Base-by-base conservation (phyloP, 1,140 invertebrate species). In the Plutomurus gul region DNA sequence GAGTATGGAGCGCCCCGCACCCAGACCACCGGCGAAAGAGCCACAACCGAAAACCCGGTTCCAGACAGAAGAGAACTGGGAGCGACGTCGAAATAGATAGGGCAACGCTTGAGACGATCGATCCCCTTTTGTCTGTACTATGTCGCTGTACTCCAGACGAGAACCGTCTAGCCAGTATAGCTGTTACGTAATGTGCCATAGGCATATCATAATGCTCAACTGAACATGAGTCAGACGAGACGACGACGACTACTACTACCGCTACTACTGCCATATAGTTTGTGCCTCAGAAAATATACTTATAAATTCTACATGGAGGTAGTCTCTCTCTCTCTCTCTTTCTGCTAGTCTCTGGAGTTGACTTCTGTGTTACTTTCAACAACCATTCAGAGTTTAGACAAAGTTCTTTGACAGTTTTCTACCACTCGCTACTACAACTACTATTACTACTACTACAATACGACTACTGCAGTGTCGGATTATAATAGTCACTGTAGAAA, bases 341-440 rank as follows among this genome's bases (percentile, higher is more conserved):
- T 18, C n/a, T 8, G n/a, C 39, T 65, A 36, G 36, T 2, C 25
- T 33, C 56, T 65, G 5, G 25, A 65, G 25, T 65, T 65, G 56
- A 65, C 56, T 65, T 65, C 56, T 65, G 56, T 65, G 30, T 65
- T 65, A 27, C 13, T 65, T 30, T 20, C 30, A 60, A 60, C 51
- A 60, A 60, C 27, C 51, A 60, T 65, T 65, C 25, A 30, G 36
- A 25, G 56, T 65, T 33, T 27, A 65, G 56, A 33, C 56, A 65
- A 65, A 36, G 56, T 65, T 65, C 36, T 65, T 65, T 65, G 56
- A 65, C 56, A 65, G 56, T 65, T 65, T 65, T 65, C 56, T 65
- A 25, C 27, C 56, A 65, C n/a, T n/a, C n/a, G n/a, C n/a, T n/a
- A n/a, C n/a, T n/a, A n/a, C n/a, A n/a, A n/a, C n/a, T n/a, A n/a